Evolutionary conservation across 1,140 invertebrate species (phyloP), one percentile per base, ranked within the genome.

Genomic region (Orchestia grillus): DNA sequence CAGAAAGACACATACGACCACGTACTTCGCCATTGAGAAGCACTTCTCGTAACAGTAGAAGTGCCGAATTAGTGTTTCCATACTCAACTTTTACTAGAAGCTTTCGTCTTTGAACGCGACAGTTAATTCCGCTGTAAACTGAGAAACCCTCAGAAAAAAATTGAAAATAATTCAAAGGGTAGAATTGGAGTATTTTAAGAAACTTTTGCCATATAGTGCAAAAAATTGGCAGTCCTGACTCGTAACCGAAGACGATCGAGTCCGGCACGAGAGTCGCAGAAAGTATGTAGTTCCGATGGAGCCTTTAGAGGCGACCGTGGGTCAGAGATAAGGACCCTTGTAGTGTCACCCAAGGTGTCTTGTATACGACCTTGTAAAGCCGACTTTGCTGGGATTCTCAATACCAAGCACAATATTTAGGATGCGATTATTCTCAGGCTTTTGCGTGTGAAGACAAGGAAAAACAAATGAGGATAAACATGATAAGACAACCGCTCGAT

Each of bases 241-340:
- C 44, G 92, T 94, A 94, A 94, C 92, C 92, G 23, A 94, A 94
- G 92, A 44, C 92, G 92, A 47, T 44, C 43, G 44, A 40, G 92
- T 19, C 41, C 88, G 88, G 44, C 41, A 91, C 15, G 88, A 42
- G 41, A 44, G 40, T 40, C 6, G 8, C 43, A 94, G 92, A 94
- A 94, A 94, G 41, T 40, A 40, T 44, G 43, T 42, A 90, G 43
- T 44, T 90, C 88, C 43, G 92, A 94, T 40, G 44, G 19, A n/a
- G 36, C 92, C 92, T 94, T 45, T 94, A 47, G 36, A n/a, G 92
- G 44, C 44, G 92, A 94, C 44, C 92, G 44, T 47, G 44, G 44
- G 44, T 44, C 43, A 44, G 44, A 94, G 92, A 94, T 94, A 94
- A 94, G 92, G 36, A 45, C 15, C 44, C 92, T 94, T 94, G 92